Percentiles rank a stretch among this genome's conserved stretches.
Evolutionary conservation across 2,888 invertebrate genomes (phyloP).

Genomic region (Plebejus argus): DNA sequence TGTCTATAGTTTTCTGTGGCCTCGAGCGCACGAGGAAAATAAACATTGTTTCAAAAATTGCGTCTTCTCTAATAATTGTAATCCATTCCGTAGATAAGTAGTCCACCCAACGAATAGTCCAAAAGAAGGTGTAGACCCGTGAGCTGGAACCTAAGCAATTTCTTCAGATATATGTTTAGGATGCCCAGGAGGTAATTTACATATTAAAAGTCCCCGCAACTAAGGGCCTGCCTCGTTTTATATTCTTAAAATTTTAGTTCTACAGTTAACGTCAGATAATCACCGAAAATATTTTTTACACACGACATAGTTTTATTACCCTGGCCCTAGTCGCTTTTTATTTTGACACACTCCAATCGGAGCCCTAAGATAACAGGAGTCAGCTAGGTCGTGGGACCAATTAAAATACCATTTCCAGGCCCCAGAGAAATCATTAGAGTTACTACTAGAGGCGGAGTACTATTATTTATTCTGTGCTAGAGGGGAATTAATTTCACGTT

Average conservation of each 20-base stretch:
- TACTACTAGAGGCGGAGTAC: too few species aligned
- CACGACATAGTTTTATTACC: background rate
- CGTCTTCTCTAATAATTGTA: background rate
- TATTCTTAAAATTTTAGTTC: background rate
- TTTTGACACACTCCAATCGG: background rate
- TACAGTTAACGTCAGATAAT: background rate
- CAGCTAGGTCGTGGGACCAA: too few species aligned
- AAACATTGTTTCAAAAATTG: conserved; percentile 15
- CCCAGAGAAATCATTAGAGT: too few species aligned
- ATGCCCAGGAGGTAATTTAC: too few species aligned
- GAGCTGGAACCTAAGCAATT: too few species aligned
- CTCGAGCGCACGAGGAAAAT: conserved; percentile 11
- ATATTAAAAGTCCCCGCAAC: too few species aligned
- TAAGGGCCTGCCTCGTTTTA: background rate
- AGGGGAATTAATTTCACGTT: too few species aligned
- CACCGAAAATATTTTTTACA: background rate
- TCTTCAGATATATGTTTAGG: too few species aligned
- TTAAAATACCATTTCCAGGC: too few species aligned
- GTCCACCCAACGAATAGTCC: background rate
- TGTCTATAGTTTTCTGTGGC: background rate
- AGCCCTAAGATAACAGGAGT: background rate
- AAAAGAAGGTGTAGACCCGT: too few species aligned
- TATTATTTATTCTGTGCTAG: too few species aligned
- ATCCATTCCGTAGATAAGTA: conserved; percentile 1
- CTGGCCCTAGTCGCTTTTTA: background rate